Base-by-base conservation (phyloP, 2,888 invertebrate genomes). In the Seladonia tumulorum region DNA sequence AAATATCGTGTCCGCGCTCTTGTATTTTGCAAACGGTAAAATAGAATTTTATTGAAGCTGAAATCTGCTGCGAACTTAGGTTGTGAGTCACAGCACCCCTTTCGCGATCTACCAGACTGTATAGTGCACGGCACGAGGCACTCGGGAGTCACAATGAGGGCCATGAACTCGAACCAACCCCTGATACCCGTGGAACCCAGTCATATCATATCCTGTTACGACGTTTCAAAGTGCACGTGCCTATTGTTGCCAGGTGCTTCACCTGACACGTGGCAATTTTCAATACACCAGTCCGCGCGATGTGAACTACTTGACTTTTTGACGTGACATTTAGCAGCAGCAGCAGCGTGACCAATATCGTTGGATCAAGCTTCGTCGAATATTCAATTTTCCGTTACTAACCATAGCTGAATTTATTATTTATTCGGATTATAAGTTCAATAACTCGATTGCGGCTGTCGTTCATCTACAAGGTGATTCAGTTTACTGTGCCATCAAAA, bases 261-360 rank as follows among this genome's bases (percentile, higher is more conserved):
- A 94, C 93, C 93, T 94, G 94, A 87, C 94, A 94, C 94, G 94
- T 94, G 94, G 89, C 94, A 89, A 92, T 92, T 94, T 93, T 92
- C 90, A 91, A 91, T 92, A 89, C 86, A 86, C 79, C 82, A 63
- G 78, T 85, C 72, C 87, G 73, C 73, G 71, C 53, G 77, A 84
- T 47, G 68, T 60, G 73, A 42, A 42, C 73, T 90, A 86, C 91
- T 94, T 93, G 94, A 94, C 94, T 94, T 92, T 82, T 89, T 90
- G 90, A 91, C 89, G 89, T 79, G 79, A 76, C 60, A 70, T 76
- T 87, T 85, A 60, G 79, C 78, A 35, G 35, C 35, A 60, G 79
- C 78, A 35, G 35, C 35, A 76, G 82, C 63, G 85, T 82, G 75
- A 68, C 66, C 63, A 25, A 81, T 74, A 71, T 72, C 72, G 78